These are phyloP conservation scores for Phenganax subtilis DNA, from an alignment of 92 coral and sea anemone genomes.

Conservation along the genomic window DNA sequence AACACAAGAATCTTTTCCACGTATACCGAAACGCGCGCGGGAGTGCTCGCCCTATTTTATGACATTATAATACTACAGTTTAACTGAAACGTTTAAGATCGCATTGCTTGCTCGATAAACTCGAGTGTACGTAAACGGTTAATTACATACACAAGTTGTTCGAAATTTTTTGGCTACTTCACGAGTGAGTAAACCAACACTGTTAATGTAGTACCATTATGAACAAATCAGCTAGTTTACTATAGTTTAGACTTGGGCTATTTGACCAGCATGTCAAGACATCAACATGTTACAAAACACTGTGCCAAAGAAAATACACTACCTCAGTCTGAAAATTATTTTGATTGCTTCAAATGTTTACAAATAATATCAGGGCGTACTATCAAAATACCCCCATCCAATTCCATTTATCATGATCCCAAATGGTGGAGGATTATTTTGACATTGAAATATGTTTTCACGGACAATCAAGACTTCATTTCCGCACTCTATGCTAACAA, in stretches of 20 bases:
- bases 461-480: neutral
- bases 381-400: neutral
- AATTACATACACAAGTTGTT: neutral
- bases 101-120: conserved; percentile 1
- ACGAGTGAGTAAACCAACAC: neutral
- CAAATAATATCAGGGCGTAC: neutral
- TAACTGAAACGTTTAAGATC: conserved; percentile 24
- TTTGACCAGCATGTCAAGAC: no score
- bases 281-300: no score
- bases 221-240: no score
- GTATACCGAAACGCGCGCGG: neutral
- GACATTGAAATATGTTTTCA: neutral
- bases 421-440: neutral
- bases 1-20: neutral
- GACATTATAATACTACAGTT: conserved; percentile 13
- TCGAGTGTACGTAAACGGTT: neutral
- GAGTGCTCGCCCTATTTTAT: conserved; percentile 1
- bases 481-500: conserved; percentile 2
- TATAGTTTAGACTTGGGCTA: no score
- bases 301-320: no score
- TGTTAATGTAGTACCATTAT: no score
- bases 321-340: no score
- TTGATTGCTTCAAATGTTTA: neutral
- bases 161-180: neutral
- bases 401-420: neutral